A percentile compares a stretch with the other conserved stretches of the same genome.
Conservation (phyloP, 2,797 vertebrate genomes). For the Capromys pilorides region DNA sequence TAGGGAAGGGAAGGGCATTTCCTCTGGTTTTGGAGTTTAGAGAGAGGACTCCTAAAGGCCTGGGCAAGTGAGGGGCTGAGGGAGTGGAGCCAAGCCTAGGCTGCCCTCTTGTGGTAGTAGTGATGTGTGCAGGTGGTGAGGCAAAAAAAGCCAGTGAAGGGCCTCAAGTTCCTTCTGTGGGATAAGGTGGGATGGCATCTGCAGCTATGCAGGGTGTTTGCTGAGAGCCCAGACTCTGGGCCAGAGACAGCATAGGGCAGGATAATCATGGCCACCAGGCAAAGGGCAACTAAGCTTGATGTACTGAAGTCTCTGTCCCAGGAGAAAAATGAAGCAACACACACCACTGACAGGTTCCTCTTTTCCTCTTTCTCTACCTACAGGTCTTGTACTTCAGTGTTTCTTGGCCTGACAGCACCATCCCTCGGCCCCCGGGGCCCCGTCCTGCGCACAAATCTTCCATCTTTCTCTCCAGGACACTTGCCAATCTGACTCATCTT, state of each 20-base stretch:
- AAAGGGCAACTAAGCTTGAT: not conserved
- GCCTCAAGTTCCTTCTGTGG: not conserved
- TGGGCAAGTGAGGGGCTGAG: not conserved
- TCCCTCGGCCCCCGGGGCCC: not conserved
- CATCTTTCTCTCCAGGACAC: not conserved
- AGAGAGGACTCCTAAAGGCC: not conserved
- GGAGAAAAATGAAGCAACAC: not conserved
- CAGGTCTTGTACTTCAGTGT: constrained; percentile 24
- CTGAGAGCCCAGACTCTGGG: not conserved
- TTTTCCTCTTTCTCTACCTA: not conserved
- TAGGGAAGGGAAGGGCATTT: not conserved
- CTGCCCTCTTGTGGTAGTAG: not conserved
- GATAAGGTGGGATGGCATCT: not conserved
- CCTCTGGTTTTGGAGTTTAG: not conserved
- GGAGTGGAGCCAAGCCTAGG: not conserved
- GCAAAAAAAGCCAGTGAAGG: not conserved
- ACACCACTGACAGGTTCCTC: not conserved
- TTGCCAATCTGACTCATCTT: constrained; percentile 29
- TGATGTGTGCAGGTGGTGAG: not conserved
- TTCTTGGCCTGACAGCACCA: not conserved
- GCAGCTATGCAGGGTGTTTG: not conserved
- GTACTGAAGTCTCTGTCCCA: not conserved
- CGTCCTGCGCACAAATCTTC: not conserved
- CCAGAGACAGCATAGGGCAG: not conserved
- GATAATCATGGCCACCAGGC: no score